Base-by-base conservation (phyloP, 2,797 vertebrate genomes). In the Otolemur crassicaudatus region DNA sequence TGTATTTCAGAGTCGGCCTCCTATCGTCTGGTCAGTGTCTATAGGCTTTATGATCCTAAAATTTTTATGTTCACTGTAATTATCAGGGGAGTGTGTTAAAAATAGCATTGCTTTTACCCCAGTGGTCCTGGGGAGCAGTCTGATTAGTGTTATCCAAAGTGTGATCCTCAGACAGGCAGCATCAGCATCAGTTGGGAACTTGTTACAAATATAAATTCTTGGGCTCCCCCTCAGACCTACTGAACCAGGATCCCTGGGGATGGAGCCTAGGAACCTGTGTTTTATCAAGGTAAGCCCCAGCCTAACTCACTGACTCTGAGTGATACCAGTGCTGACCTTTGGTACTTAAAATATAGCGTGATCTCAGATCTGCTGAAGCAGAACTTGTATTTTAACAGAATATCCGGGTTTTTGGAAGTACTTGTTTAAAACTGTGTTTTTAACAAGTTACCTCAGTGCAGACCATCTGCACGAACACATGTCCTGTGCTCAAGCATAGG, bases 331-430 rank as follows among this genome's bases (percentile, higher is more conserved):
- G 58, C 22, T 82, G 40, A 9, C 16, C 8, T 83, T 92, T 85
- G 12, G 34, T 82, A 31, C 11, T 61, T 75, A 70, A 93, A 70
- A 27, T 76, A 34, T 34, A 25, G 5, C 79, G 22, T 65, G 43
- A 88, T 85, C 29, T 58, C 29, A 83, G 56, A 75, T 3, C 34
- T 77, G 25, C 16, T 72, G 37, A 91, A 85, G 37, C 7, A 94
- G 31, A 94, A 70, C 75, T 27, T 82, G 3, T 22, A 53, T 89
- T 96, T 83, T 63, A 43, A 90, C 17, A 53, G 93, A 81, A 60
- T 56, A 63, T 7, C 14, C 27, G 46, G 20, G 5, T 53, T 80
- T 95, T 88, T 79, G 60, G 40, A 93, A 83, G 14, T 56, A 77
- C 17, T 77, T 13, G 3, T 67, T 22, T 89, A 60, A 85, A 92